Percentiles rank a stretch among this genome's conserved stretches.
Evolutionary conservation across 2,113 vertebrate genomes (phyloP).

Genomic region (Corydoras sp.): DNA sequence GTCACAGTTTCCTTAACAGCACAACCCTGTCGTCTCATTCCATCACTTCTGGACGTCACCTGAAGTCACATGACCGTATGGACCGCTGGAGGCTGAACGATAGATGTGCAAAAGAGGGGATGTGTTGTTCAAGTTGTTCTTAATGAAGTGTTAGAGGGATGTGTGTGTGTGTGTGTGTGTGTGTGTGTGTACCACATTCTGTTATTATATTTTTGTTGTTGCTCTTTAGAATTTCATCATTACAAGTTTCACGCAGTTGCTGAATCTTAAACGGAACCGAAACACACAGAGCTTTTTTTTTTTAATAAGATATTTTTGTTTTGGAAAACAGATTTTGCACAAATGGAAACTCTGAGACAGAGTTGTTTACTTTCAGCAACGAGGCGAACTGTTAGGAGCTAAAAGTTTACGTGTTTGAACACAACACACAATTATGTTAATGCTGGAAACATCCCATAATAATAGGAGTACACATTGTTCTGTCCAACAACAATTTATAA

Average conservation of each 20-base stretch:
- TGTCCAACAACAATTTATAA: too few species aligned
- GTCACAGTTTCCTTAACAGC: too few species aligned
- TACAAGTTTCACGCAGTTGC: background rate
- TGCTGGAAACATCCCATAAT: background rate
- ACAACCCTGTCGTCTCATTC: too few species aligned
- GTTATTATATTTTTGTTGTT: background rate
- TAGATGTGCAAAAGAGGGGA: background rate
- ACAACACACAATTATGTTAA: background rate
- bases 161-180: too few species aligned
- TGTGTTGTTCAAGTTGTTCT: background rate
- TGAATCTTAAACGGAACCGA: background rate
- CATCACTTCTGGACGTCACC: too few species aligned
- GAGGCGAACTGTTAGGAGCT: background rate
- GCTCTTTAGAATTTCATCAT: background rate
- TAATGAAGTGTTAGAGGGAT: too few species aligned
- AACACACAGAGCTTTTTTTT: background rate
- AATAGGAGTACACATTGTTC: background rate
- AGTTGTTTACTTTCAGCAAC: constrained; percentile 10
- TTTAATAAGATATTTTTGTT: constrained; percentile 2
- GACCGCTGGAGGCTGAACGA: too few species aligned
- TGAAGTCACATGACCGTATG: too few species aligned
- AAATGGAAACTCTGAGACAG: constrained; percentile 15
- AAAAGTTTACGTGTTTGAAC: background rate
- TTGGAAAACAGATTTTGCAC: constrained; percentile 20
- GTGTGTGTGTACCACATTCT: background rate